Percentiles rank a stretch among this genome's conserved stretches.
Conservation (phyloP, 2,888 invertebrate species). For the Artemia sinica region DNA sequence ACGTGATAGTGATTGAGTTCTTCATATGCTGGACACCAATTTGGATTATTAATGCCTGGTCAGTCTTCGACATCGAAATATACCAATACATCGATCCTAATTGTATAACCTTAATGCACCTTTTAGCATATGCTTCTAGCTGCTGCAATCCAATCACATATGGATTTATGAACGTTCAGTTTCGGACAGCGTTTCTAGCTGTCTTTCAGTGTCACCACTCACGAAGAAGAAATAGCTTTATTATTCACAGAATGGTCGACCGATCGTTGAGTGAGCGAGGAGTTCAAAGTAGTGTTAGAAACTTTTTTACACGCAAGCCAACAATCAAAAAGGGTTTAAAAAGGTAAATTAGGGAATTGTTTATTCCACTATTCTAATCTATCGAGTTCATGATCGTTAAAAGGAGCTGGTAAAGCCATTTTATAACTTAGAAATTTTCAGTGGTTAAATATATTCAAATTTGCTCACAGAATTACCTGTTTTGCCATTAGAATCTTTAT, state of each 20-base stretch:
- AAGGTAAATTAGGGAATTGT: too few species aligned
- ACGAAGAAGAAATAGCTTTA: constrained; percentile 14
- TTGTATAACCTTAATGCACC: constrained; percentile 39
- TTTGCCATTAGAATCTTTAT: too few species aligned
- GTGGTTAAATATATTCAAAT: too few species aligned
- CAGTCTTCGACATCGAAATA: constrained; percentile 37
- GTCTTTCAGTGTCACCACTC: constrained; percentile 38
- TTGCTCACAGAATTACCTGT: too few species aligned
- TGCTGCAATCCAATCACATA: constrained; percentile 52
- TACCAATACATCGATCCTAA: constrained; percentile 36
- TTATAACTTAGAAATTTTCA: too few species aligned
- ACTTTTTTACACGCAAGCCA: background rate
- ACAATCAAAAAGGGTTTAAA: background rate
- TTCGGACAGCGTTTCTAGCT: constrained; percentile 43
- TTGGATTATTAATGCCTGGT: constrained; percentile 42
- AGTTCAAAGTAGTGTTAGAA: background rate
- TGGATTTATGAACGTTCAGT: constrained; percentile 49
- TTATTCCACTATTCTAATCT: too few species aligned
- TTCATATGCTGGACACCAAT: constrained; percentile 52
- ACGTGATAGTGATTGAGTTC: constrained; percentile 49
- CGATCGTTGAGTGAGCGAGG: background rate
- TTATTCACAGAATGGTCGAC: background rate
- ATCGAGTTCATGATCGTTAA: too few species aligned
- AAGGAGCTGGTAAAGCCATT: too few species aligned
- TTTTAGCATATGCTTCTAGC: constrained; percentile 42